Base-by-base conservation (phyloP, 2,113 vertebrate genomes). In the Beaufortia kweichowensis region DNA sequence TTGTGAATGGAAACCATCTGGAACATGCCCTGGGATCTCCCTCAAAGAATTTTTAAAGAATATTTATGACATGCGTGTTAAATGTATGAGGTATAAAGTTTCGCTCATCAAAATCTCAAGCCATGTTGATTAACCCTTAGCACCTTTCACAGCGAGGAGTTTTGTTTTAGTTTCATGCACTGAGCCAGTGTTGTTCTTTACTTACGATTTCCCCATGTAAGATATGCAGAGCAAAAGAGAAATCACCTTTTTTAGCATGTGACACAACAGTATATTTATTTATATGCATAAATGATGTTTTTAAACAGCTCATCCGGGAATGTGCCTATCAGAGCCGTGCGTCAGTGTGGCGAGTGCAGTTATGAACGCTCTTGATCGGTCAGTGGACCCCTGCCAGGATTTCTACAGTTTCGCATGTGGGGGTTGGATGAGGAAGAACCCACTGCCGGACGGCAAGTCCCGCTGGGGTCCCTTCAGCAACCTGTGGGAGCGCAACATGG, bases 381-480 rank as follows among this genome's bases (percentile, higher is more conserved):
- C 92, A 0, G 91, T 96, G 29, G 94, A 97, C 81, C 97, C 97
- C 72, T 99, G 97, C 0, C 90, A 97, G 15, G 95, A 98, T 83
- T 98, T 98, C 85, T 98, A 97, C 84, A 85, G 88, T 87, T 99
- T 95, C 0, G 94, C 97, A 55, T 99, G 97, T 0, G 96, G 97
- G 0, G 96, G 96, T 15, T 99, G 97, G 97, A 88, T 98, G 84
- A 95, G 94, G 81, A 92, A 88, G 83, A 98, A 98, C 85, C 96
- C 96, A 0, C 91, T 98, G 9, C 96, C 96, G 0, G 95, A 98
- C 0, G 96, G 96, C 7, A 96, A 96, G 79, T 97, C 96, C 0
- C 95, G 97, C 85, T 98, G 96, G 96, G 95, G 94, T 17, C 94
- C 96, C 67, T 99, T 99, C 91, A 96, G 94, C 87, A 94, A 93